A percentile compares a stretch with the other conserved stretches of the same genome.
Conservation (phyloP, 2,113 vertebrate genomes). For the Misgurnus anguillicaudatus region DNA sequence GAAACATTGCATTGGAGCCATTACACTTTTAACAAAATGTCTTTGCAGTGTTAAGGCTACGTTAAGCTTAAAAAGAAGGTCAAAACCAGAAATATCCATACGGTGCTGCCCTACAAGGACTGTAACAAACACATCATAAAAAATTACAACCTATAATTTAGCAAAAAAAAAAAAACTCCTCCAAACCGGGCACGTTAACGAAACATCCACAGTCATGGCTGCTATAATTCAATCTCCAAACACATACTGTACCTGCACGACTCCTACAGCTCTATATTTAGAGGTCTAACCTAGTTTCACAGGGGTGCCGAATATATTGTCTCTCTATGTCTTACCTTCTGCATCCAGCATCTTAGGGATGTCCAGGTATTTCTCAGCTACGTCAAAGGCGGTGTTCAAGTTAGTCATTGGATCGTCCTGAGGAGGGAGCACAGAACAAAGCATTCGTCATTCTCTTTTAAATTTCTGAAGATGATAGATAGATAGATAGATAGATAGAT, state of each 20-base stretch:
- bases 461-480: neutral
- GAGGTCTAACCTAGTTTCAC: conserved; percentile 35
- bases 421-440: neutral
- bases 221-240: conserved; percentile 28
- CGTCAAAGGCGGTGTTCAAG: conserved; percentile 92
- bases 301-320: neutral
- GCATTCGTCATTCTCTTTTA: neutral
- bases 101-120: neutral
- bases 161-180: neutral
- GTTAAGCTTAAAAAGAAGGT: neutral
- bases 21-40: neutral
- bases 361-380: conserved; percentile 92
- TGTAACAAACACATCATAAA: neutral
- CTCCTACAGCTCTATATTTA: conserved; percentile 47
- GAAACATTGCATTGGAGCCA: neutral
- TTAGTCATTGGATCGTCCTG: conserved; percentile 92
- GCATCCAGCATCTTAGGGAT: conserved; percentile 96
- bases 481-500: too few relatives aligned
- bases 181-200: neutral
- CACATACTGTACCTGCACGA: conserved; percentile 14
- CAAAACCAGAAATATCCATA: neutral
- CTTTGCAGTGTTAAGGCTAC: neutral
- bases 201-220: neutral
- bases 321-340: conserved; percentile 80
- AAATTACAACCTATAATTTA: neutral